These are phyloP conservation scores for Polydrusus cervinus DNA, from an alignment of 2,888 invertebrate genomes.

Conservation along the genomic window DNA sequence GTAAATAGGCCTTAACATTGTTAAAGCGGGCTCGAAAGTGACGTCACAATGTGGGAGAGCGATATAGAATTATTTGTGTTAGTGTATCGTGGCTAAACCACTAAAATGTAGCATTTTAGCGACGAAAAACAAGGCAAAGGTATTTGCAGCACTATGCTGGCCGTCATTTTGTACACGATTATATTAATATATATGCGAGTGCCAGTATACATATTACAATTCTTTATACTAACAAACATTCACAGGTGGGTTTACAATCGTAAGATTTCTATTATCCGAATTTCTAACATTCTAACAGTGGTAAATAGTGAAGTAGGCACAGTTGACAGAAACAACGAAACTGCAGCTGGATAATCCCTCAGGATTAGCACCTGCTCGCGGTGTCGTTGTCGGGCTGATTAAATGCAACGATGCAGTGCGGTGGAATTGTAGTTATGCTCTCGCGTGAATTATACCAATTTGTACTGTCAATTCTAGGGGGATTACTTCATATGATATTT, in stretches of 20 bases:
- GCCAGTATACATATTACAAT: background rate
- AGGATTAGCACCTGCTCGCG: slow-evolving; percentile 68
- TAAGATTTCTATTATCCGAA: slow-evolving; percentile 18
- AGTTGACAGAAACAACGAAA: slow-evolving; percentile 30
- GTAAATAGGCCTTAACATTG: too few relatives aligned
- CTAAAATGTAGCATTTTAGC: too few relatives aligned
- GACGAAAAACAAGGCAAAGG: too few relatives aligned
- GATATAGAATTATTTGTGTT: too few relatives aligned
- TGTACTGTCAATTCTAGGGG: slow-evolving; percentile 6
- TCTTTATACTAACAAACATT: slow-evolving; percentile 5
- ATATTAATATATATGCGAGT: too few relatives aligned
- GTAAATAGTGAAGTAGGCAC: slow-evolving; percentile 21
- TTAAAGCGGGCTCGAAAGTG: too few relatives aligned
- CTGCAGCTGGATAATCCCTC: slow-evolving; percentile 59
- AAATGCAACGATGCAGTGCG: slow-evolving; percentile 61
- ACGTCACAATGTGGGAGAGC: too few relatives aligned
- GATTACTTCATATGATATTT: background rate
- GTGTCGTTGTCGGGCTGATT: slow-evolving; percentile 65
- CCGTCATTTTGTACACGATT: too few relatives aligned
- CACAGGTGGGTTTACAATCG: slow-evolving; percentile 7
- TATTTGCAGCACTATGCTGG: too few relatives aligned
- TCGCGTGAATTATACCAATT: slow-evolving; percentile 34
- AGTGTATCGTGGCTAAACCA: too few relatives aligned
- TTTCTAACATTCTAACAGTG: slow-evolving; percentile 30
- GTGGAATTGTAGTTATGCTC: slow-evolving; percentile 45